Evolutionary conservation across 2,888 invertebrate genomes (phyloP), one percentile per base, ranked within the genome.

Genomic region (Pyrgus malvae): DNA sequence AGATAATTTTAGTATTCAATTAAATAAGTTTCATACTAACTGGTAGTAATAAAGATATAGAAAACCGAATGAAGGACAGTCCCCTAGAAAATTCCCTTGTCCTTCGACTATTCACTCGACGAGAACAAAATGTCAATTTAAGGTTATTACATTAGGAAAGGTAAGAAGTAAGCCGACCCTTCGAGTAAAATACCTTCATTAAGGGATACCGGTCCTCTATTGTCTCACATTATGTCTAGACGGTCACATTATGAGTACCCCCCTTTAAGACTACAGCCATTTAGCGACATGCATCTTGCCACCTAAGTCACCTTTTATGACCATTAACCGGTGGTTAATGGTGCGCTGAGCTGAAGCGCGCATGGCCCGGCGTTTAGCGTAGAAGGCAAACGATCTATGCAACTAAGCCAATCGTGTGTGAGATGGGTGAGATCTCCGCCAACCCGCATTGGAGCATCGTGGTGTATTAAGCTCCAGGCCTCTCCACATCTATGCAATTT

Each of bases 191-290:
- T 65, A 62, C 64, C 72, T 65, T 69, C 68, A 67, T 74, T 70
- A 65, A 60, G 60, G 27, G 48, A 41, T 48, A 40, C 50, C 50
- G 49, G 55, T 56, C 58, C 49, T 62, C 69, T 62, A 68, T 62
- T 68, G 66, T 66, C 66, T 66, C 66, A 64, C 67, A 67, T 72
- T 71, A 72, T 66, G 61, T 57, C 65, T 65, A 58, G 64, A 62
- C 64, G 63, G 61, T 59, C 62, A 66, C 54, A 49, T 53, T 60
- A 64, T 51, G n/a, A n/a, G n/a, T n/a, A n/a, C n/a, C n/a, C n/a
- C 29, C 53, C 54, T 51, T 54, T 56, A 48, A 59, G 58, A 51
- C 50, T 48, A 45, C 37, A 38, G 23, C 41, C 14, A 16, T 38
- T 29, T 48, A 9, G 19, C 11, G 9, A 27, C 8, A 29, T 11